A percentile compares a stretch with the other conserved stretches of the same genome.
Conservation (phyloP, 2,797 vertebrate genomes). For the Pogoniulus pusillus region DNA sequence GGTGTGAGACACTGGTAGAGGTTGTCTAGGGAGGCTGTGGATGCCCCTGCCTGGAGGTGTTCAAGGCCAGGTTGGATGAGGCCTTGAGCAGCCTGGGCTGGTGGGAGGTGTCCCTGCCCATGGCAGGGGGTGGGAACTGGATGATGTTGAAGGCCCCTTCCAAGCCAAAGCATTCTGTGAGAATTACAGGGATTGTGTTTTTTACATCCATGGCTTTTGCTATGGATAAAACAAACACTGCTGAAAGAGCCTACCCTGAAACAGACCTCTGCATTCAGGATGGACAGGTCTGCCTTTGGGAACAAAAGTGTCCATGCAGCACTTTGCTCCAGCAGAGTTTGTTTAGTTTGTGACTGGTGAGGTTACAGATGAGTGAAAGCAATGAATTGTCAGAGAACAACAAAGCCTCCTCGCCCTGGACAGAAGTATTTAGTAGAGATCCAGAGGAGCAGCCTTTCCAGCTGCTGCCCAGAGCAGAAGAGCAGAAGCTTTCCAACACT, state of each 20-base stretch:
- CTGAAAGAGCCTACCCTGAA: not conserved
- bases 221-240: not conserved
- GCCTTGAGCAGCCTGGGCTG: too few species aligned
- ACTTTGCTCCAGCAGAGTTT: not conserved
- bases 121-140: not conserved
- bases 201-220: not conserved
- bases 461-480: slow-evolving; percentile 5
- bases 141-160: too few species aligned
- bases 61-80: too few species aligned
- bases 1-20: too few species aligned
- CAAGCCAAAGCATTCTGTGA: too few species aligned
- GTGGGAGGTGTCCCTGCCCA: too few species aligned
- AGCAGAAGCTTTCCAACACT: slow-evolving; percentile 5
- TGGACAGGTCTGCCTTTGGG: slow-evolving; percentile 28
- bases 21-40: too few species aligned
- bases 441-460: slow-evolving; percentile 38
- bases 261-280: not conserved
- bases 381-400: not conserved
- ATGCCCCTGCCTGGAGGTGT: too few species aligned
- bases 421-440: slow-evolving; percentile 41
- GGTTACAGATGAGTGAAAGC: slow-evolving; percentile 18
- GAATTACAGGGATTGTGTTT: fast-evolving
- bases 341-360: slow-evolving; percentile 18
- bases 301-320: not conserved
- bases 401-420: not conserved